Evolutionary conservation across 2,888 invertebrate species (phyloP).

Genomic region (Megamerina dolium): DNA sequence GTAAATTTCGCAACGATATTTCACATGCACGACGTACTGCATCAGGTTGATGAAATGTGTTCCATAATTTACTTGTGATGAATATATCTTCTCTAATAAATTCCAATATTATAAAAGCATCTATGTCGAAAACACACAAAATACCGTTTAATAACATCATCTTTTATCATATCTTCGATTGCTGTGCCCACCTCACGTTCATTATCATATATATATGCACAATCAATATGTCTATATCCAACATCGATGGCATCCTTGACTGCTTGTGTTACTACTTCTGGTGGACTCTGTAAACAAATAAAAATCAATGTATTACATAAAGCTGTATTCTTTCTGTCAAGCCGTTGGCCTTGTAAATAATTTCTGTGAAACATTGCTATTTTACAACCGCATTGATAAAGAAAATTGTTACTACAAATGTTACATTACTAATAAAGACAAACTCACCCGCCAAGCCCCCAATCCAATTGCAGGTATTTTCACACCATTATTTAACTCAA

Average conservation of each 20-base stretch:
- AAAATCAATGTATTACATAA: no score
- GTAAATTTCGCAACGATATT: slow-evolving; percentile 64
- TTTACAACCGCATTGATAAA: no score
- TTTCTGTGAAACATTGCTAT: no score
- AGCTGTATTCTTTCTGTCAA: no score
- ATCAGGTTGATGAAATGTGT: slow-evolving; percentile 75
- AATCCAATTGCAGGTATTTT: slow-evolving; percentile 65
- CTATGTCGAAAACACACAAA: background rate
- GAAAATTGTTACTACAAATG: no score
- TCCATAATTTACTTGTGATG: slow-evolving; percentile 79
- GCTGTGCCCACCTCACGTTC: slow-evolving; percentile 70
- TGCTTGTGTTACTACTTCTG: slow-evolving; percentile 60
- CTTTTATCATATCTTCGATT: slow-evolving; percentile 57
- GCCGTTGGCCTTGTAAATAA: no score
- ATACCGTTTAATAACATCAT: slow-evolving; percentile 62
- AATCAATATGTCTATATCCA: slow-evolving; percentile 77
- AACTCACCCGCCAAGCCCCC: slow-evolving; percentile 71
- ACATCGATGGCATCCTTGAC: slow-evolving; percentile 68
- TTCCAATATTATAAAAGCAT: background rate
- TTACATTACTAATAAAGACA: no score
- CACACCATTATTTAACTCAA: slow-evolving; percentile 58
- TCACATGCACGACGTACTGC: slow-evolving; percentile 64
- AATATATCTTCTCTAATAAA: slow-evolving; percentile 59
- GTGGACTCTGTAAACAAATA: slow-evolving; percentile 50
- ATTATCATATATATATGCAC: slow-evolving; percentile 64